Evolutionary conservation across 1,140 invertebrate species (phyloP), one percentile per base, ranked within the genome.

Genomic region (Trachymyrmex cornetzi): DNA sequence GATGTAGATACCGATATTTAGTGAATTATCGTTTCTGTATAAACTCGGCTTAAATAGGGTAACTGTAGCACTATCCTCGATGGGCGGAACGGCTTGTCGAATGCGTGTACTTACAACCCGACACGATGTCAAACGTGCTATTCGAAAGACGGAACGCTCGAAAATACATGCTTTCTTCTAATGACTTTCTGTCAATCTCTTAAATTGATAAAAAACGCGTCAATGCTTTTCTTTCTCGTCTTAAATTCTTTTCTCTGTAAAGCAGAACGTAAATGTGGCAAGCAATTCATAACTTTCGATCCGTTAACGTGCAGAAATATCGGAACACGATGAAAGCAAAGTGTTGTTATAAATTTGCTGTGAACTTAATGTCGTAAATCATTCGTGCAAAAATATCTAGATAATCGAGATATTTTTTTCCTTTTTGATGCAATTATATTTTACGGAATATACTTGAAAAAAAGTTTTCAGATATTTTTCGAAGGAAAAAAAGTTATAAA

Each of bases 81-180:
- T 61, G 38, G 55, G 57, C 55, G 57, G 55, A 34, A 4, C 30
- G 19, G 57, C 55, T 75, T 84, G 85, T 77, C 61, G 74, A 88
- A 85, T 90, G 64, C 64, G 34, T 86, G 77, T 88, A 79, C 63
- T 74, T 89, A 87, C 88, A 87, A 77, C 74, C 50, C 53, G 63
- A 77, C 89, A 61, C 50, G 69, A 66, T 90, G 89, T 90, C 77
- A 57, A 66, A 86, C 75, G 48, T 64, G 81, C 71, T 88, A 50
- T 81, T 59, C 61, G 66, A 82, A 50, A 61, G 66, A 44, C 59
- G 61, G 38, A 57, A 72, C 63, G 34, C n/a, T 9, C 30, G n/a
- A 50, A 50, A 12, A 84, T 44, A 75, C 12, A 19, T 50, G 44
- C 0, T 61, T 53, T 38, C 27, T 24, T 19, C 14, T 50, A 50